Conservation (phyloP, 2,888 invertebrate genomes). For the Bembecia ichneumoniformis region DNA sequence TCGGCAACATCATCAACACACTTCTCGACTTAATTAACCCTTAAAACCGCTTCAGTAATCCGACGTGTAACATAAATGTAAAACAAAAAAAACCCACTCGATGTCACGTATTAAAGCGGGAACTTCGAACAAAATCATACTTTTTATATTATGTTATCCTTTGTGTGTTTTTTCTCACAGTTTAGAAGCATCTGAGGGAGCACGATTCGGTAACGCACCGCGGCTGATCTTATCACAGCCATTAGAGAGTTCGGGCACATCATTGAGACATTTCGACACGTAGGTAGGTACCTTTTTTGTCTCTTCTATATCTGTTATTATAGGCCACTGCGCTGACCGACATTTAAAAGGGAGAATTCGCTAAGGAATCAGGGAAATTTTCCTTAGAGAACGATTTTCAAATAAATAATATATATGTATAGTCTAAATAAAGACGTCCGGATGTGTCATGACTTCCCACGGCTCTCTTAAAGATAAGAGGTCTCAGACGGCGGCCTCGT, state of each 20-base stretch:
- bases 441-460: constrained; percentile 40
- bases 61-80: constrained; percentile 45
- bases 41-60: constrained; percentile 52
- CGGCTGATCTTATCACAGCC: constrained; percentile 59
- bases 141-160: constrained; percentile 49
- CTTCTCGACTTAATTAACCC: constrained; percentile 62
- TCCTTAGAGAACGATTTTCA: not conserved
- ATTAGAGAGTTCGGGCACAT: constrained; percentile 55
- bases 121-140: constrained; percentile 59
- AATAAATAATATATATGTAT: constrained; percentile 1
- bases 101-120: constrained; percentile 60
- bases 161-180: constrained; percentile 70
- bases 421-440: constrained; percentile 36
- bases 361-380: not conserved
- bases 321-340: constrained; percentile 27
- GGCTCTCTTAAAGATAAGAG: constrained; percentile 46
- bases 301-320: constrained; percentile 44
- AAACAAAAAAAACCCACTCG: constrained; percentile 51
- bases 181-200: constrained; percentile 59
- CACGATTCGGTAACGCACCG: constrained; percentile 65
- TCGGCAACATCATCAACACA: constrained; percentile 52
- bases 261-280: constrained; percentile 63
- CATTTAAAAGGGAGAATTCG: not conserved
- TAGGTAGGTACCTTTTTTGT: constrained; percentile 36
- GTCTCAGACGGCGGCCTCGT: constrained; percentile 30